These are phyloP conservation scores for Ischnura elegans DNA, from an alignment of 2,888 invertebrate genomes.

Conservation along the genomic window DNA sequence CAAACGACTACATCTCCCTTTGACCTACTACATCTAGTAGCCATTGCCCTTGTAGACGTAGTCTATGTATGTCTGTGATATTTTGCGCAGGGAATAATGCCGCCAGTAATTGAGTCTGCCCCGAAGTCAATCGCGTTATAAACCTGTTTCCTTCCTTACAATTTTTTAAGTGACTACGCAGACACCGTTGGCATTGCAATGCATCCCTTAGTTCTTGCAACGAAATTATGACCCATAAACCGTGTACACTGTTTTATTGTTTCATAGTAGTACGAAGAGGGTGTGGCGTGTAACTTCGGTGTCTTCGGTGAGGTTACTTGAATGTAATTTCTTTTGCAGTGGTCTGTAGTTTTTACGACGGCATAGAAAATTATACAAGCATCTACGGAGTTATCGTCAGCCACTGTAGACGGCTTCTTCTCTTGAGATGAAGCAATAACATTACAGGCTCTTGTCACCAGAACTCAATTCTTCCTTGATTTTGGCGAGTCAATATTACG, in stretches of 20 bases:
- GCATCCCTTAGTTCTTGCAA: not conserved
- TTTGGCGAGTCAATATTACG: too few species aligned
- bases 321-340: not conserved
- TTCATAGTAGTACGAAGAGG: not conserved
- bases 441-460: too few species aligned
- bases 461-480: too few species aligned
- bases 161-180: not conserved
- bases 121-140: not conserved
- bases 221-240: constrained; percentile 18
- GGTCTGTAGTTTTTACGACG: not conserved
- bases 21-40: not conserved
- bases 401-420: not conserved
- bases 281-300: not conserved
- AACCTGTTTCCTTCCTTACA: not conserved
- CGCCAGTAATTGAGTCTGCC: not conserved
- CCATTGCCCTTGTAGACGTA: too few species aligned
- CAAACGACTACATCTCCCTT: not conserved
- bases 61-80: too few species aligned
- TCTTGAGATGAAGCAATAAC: not conserved
- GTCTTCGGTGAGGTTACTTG: not conserved
- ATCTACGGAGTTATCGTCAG: not conserved
- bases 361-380: not conserved
- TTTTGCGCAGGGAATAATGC: too few species aligned
- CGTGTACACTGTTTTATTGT: not conserved
- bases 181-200: not conserved